Conservation (phyloP, 2,888 invertebrate species). For the Beris morrisii region DNA sequence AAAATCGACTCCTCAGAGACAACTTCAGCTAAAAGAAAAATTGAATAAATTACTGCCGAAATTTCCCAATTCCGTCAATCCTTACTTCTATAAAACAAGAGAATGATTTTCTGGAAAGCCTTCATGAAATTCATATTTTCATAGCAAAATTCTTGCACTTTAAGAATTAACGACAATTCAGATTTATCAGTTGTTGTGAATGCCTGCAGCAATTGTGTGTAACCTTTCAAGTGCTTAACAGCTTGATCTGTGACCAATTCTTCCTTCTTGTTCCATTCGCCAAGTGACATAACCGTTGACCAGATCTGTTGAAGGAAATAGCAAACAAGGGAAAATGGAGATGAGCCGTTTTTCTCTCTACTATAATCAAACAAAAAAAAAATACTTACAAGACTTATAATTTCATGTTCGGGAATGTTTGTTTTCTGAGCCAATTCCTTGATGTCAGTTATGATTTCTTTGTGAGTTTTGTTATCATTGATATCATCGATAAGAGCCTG, state of each 20-base stretch:
- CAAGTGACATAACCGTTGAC: slow-evolving; percentile 92
- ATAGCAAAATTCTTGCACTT: slow-evolving; percentile 97
- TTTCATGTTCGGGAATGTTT: slow-evolving; percentile 88
- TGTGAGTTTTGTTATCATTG: slow-evolving; percentile 80
- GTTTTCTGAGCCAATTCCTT: slow-evolving; percentile 83
- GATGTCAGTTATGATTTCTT: slow-evolving; percentile 82
- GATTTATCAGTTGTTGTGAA: slow-evolving; percentile 85
- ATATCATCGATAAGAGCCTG: slow-evolving; percentile 82
- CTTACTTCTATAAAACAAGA: slow-evolving; percentile 92
- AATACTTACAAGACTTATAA: slow-evolving; percentile 73
- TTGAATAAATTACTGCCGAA: neutral
- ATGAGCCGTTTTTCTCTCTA: neutral
- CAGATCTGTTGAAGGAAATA: slow-evolving; percentile 68
- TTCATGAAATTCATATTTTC: slow-evolving; percentile 99
- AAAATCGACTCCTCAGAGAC: slow-evolving; percentile 93
- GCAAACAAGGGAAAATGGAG: neutral
- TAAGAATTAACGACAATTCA: slow-evolving; percentile 84
- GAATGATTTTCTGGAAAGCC: slow-evolving; percentile 95
- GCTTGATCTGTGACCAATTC: slow-evolving; percentile 96
- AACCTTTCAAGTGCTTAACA: slow-evolving; percentile 83
- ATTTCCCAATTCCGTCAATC: neutral
- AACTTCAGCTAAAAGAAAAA: slow-evolving; percentile 71
- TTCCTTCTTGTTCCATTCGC: slow-evolving; percentile 99
- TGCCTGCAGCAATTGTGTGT: slow-evolving; percentile 82
- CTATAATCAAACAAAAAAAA: neutral